Percentiles rank a stretch among this genome's conserved stretches.
Conservation (phyloP, 2,797 vertebrate species). For the Pelochelys cantorii region DNA sequence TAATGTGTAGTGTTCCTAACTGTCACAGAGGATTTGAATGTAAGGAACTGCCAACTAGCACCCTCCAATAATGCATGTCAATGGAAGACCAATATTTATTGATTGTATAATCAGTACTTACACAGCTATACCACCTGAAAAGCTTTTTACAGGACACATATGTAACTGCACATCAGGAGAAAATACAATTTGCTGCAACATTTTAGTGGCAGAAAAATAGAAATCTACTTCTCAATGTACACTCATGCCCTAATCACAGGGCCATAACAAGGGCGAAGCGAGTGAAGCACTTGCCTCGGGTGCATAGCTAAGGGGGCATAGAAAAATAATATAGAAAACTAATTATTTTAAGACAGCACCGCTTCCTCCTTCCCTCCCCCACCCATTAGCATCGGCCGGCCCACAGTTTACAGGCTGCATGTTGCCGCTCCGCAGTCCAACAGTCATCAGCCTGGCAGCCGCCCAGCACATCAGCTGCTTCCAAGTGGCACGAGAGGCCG, state of each 20-base stretch:
- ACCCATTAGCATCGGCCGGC: no score
- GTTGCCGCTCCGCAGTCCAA: no score
- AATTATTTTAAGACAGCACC: no score
- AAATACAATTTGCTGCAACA: background rate
- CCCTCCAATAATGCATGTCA: background rate
- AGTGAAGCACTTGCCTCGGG: no score
- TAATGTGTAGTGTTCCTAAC: conserved; percentile 4
- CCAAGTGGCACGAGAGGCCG: no score
- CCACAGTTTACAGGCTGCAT: no score
- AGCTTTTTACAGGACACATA: background rate
- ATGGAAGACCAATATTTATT: background rate
- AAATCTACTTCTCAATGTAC: background rate
- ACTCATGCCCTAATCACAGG: background rate
- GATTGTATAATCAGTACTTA: background rate
- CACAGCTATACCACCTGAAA: background rate
- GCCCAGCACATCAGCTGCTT: no score
- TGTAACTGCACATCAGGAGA: background rate
- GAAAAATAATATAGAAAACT: no score
- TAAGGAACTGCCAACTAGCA: background rate
- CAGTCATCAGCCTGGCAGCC: no score
- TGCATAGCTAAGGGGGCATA: no score
- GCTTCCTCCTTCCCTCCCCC: no score
- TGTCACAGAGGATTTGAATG: background rate
- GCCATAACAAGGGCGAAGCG: no score
- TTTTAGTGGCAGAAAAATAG: background rate